A percentile compares a stretch with the other conserved stretches of the same genome.
These are phyloP conservation scores for Onychostruthus taczanowskii DNA, from an alignment of 2,113 vertebrate genomes.

Conservation along the genomic window DNA sequence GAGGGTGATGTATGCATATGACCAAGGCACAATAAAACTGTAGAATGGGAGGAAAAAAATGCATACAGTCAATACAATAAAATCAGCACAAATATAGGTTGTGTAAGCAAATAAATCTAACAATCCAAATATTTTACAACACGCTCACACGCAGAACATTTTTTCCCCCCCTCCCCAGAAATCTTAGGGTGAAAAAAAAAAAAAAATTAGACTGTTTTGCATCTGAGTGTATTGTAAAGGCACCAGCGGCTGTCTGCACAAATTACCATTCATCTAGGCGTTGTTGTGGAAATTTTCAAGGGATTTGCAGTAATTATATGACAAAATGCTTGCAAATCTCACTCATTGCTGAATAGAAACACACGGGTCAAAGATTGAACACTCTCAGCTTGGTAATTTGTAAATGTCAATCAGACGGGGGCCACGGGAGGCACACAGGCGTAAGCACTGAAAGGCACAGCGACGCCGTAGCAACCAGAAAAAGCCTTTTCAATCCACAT, in stretches of 20 bases:
- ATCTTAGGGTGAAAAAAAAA: constrained; percentile 44
- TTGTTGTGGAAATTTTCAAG: constrained; percentile 93
- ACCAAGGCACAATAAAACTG: constrained; percentile 78
- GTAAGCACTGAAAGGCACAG: constrained; percentile 54
- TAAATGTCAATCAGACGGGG: constrained; percentile 97
- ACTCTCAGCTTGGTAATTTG: constrained; percentile 97
- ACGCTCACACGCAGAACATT: neutral
- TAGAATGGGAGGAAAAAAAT: constrained; percentile 71
- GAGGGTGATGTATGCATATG: constrained; percentile 76
- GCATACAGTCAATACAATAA: constrained; percentile 78
- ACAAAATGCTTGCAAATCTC: constrained; percentile 98
- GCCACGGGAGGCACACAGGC: constrained; percentile 78
- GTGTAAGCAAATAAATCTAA: constrained; percentile 79
- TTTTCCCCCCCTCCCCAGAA: constrained; percentile 5
- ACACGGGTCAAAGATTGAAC: constrained; percentile 96
- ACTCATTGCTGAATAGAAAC: constrained; percentile 93
- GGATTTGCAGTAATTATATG: constrained; percentile 99
- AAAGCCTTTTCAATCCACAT: constrained; percentile 80
- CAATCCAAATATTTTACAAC: constrained; percentile 74
- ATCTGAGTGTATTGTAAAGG: constrained; percentile 69
- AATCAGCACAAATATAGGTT: constrained; percentile 74
- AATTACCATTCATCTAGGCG: constrained; percentile 88
- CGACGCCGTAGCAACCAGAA: constrained; percentile 64
- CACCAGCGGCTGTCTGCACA: constrained; percentile 76
- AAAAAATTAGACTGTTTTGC: constrained; percentile 69